Percentiles rank a stretch among this genome's conserved stretches.
Evolutionary conservation across 2,888 invertebrate species (phyloP).

Genomic region (Thumatha senex): DNA sequence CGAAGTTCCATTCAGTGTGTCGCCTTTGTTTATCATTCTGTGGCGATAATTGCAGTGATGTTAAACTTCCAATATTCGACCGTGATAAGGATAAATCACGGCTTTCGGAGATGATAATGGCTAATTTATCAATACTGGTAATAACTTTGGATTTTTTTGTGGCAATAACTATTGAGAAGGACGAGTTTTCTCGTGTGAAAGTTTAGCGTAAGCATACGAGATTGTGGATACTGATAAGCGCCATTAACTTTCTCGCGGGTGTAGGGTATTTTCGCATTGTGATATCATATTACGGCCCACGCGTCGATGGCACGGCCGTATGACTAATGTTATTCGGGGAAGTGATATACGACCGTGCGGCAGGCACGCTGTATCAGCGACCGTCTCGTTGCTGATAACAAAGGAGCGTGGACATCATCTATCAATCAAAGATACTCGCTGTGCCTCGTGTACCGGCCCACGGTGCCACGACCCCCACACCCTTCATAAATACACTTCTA

Average conservation of each 20-base stretch:
- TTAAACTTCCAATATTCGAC: slow-evolving; percentile 90
- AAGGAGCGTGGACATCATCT: slow-evolving; percentile 64
- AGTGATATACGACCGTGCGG: slow-evolving; percentile 76
- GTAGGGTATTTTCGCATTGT: slow-evolving; percentile 85
- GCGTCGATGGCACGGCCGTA: slow-evolving; percentile 77
- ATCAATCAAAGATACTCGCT: slow-evolving; percentile 36
- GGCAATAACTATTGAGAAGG: slow-evolving; percentile 47
- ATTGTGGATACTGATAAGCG: slow-evolving; percentile 84
- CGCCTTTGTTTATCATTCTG: slow-evolving; percentile 94
- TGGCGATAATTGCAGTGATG: slow-evolving; percentile 88
- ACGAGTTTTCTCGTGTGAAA: slow-evolving; percentile 81
- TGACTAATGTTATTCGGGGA: slow-evolving; percentile 83
- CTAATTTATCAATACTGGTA: slow-evolving; percentile 92
- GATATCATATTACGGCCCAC: slow-evolving; percentile 85
- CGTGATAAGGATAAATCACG: slow-evolving; percentile 88
- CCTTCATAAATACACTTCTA: slow-evolving; percentile 42
- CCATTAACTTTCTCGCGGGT: slow-evolving; percentile 85
- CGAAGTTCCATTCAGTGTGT: slow-evolving; percentile 96
- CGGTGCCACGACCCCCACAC: slow-evolving; percentile 34
- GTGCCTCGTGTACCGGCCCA: slow-evolving; percentile 39
- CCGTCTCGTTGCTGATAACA: slow-evolving; percentile 75
- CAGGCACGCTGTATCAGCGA: slow-evolving; percentile 65
- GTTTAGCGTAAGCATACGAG: slow-evolving; percentile 80
- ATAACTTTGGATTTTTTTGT: slow-evolving; percentile 60
- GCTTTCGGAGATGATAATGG: slow-evolving; percentile 88